Evolutionary conservation across 2,797 vertebrate genomes (phyloP).

Genomic region (Lutjanus campechanus): DNA sequence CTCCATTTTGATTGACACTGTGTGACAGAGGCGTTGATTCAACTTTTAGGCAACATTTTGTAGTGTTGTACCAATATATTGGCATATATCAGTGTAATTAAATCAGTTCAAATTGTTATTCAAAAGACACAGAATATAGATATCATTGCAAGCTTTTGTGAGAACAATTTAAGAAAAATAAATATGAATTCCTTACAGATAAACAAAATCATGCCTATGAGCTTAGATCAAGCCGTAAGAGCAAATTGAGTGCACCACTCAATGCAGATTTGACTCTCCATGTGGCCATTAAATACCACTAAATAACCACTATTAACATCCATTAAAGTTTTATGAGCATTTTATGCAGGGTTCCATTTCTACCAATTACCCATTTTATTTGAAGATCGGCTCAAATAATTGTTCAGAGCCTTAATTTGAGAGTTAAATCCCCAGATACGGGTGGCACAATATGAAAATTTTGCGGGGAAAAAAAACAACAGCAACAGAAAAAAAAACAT

Average conservation of each 20-base stretch:
- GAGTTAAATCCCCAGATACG: constrained; percentile 5
- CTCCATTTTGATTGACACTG: neutral
- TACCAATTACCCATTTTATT: constrained; percentile 64
- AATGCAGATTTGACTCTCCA: constrained; percentile 39
- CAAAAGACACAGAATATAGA: neutral
- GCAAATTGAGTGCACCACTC: constrained; percentile 23
- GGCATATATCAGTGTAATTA: constrained; percentile 7
- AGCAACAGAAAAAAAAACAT: neutral
- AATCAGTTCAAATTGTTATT: constrained; percentile 7
- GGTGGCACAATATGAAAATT: neutral
- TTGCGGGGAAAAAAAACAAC: neutral
- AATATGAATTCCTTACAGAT: neutral
- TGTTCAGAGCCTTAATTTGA: constrained; percentile 12
- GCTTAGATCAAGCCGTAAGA: constrained; percentile 32
- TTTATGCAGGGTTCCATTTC: constrained; percentile 51
- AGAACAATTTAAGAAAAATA: constrained; percentile 5
- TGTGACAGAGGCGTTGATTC: neutral
- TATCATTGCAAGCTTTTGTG: neutral
- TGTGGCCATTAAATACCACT: constrained; percentile 52
- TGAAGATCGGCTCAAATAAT: constrained; percentile 51
- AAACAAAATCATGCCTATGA: constrained; percentile 26
- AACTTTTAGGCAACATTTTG: constrained; percentile 1
- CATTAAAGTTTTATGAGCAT: constrained; percentile 63
- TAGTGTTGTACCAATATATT: neutral
- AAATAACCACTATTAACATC: constrained; percentile 59